Evolutionary conservation across 2,888 invertebrate genomes (phyloP), one percentile per base, ranked within the genome.

Genomic region (Holacanthella duospinosa): DNA sequence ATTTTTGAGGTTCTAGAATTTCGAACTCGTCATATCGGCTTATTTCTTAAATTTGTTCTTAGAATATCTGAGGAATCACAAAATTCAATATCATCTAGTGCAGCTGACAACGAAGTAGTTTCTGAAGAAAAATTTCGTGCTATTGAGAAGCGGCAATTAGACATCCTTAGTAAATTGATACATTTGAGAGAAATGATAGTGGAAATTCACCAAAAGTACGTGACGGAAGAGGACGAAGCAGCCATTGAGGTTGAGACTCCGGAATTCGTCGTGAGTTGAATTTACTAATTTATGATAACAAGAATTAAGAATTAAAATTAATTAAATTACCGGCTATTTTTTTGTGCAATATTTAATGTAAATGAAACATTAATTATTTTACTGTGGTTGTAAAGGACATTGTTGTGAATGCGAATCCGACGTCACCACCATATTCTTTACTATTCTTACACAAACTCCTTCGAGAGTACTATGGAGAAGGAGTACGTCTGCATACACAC

Each of bases 381-480:
- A n/a, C n/a, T n/a, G n/a, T n/a, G n/a, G n/a, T n/a, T n/a, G n/a
- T n/a, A n/a, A n/a, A 48, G 68, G 66, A 68, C n/a, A 55, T 61
- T 1, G 68, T 68, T 27, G 54, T 68, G 12, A 62, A 62, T 55
- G 68, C 68, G 1, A 65, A 66, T 56, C 64, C 65, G 12, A 28
- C 36, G 27, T 54, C 55, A 16, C 64, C 68, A 29, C 68, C 68
- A n/a, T 62, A 59, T 44, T 68, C 68, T 2, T 43, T 68, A 27
- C 55, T 68, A 6, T 61, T 68, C 12, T 58, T 68, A 21, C 25
- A 43, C 6, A 66, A 66, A 48, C 26, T 66, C 29, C 53, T 68
- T 25, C 44, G 43, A 4, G 55, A 68, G 36, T 44, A 25, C 24
- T 66, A 64, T 43, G 64, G 61, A 21, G 1, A 44, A 2, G 60